Base-by-base conservation (phyloP, 2,888 invertebrate species). In the Caenorhabditis panamensis region DNA sequence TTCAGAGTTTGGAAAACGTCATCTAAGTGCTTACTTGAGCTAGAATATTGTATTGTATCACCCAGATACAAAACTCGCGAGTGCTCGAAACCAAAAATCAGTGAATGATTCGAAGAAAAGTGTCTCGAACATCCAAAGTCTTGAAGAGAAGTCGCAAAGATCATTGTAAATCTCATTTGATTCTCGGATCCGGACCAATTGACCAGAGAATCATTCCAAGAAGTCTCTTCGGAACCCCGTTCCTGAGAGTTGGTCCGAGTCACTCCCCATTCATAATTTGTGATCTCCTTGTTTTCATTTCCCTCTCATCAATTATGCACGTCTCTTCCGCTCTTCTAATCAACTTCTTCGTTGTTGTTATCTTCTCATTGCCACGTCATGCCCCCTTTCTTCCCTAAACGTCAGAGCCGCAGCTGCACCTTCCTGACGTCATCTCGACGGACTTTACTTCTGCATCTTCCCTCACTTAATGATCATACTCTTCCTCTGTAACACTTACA, bases 281-380 rank as follows among this genome's bases (percentile, higher is more conserved):
- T 41, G 16, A 49, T 61, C 24, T 59, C 37, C 54, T 44, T 44
- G 20, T 24, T 69, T 26, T 59, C 28, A 6, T 67, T 56, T 61
- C 16, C 28, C 41, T 62, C 37, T 3, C 18, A 63, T 63, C 72
- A 63, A 64, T 64, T 72, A 63, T 72, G 62, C 63, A 58, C 56
- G 36, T 71, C 62, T 63, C 47, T 63, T 72, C 63, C 72, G 72
- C 63, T 63, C 28, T 44, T 62, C 62, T 71, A 71, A 71, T 64
- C 62, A 72, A 63, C 72, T 47, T 24, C 26, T 56, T 11, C 26
- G 28, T 54, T 61, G 9, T 53, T 41, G 20, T 61, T n/a, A 47
- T 62, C 62, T 37, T 36, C 62, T 53, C 9, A 47, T 26, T 49
- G 63, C 72, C 56, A 54, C 62, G 56, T 58, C 69, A 61, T n/a